Evolutionary conservation across 2,797 vertebrate genomes (phyloP).

Genomic region (Pangasius mekongensis): DNA sequence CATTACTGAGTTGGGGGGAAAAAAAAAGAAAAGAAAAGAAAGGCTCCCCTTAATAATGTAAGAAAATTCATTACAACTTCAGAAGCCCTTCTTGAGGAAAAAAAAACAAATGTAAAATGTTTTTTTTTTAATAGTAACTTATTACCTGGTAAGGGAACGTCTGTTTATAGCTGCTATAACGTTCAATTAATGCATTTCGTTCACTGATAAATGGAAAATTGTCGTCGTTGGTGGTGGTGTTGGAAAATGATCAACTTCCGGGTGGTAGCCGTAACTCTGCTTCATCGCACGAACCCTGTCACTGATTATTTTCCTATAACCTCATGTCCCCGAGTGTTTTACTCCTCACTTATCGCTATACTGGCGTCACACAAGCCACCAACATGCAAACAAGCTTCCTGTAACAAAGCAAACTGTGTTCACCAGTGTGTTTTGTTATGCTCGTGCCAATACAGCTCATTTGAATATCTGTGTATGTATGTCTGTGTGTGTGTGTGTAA

Average conservation of each 20-base stretch:
- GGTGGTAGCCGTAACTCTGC: neutral
- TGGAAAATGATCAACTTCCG: too few species aligned
- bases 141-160: too few species aligned
- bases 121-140: neutral
- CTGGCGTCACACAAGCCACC: neutral
- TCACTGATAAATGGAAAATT: too few species aligned
- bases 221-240: too few species aligned
- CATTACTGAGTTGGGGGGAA: neutral
- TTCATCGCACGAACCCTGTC: neutral
- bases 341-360: neutral
- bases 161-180: neutral
- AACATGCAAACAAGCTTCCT: neutral
- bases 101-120: too few species aligned
- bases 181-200: too few species aligned
- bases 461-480: neutral
- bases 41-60: neutral
- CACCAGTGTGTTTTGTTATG: neutral
- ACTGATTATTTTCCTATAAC: neutral
- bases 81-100: too few species aligned
- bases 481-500: conserved; percentile 33
- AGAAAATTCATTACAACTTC: neutral
- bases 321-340: neutral
- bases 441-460: neutral
- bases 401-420: neutral
- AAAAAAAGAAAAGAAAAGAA: neutral